Evolutionary conservation across 2,113 vertebrate species (phyloP), one percentile per base, ranked within the genome.

Genomic region (Naja naja): DNA sequence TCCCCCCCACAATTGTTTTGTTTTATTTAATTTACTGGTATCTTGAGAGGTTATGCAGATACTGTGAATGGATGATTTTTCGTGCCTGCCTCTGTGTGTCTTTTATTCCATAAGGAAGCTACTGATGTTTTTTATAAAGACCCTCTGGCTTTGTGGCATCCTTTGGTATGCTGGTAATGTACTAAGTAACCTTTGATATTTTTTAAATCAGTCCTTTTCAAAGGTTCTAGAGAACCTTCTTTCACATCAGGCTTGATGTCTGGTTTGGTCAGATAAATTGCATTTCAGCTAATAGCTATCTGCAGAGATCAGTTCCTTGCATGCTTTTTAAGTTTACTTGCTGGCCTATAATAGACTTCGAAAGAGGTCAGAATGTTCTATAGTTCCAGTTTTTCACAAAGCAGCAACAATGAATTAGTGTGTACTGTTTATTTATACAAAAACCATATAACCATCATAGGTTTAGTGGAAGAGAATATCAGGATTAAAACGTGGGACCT

Each of bases 1-100:
- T 10, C 2, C 8, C 56, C 55, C 56, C 23, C 25, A 25, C 25
- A 27, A 10, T 27, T 27, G 25, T 60, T 60, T 27, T 60, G 23
- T 10, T 69, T 0, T 20, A 4, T 43, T 85, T 86, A 49, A 18
- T 58, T 95, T 93, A 9, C 1, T 49, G 47, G 8, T 49, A 54
- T 88, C 55, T 39, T 55, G 6, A 2, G 30, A 85, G 89, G 69
- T 92, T 81, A 93, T 94, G 91, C 45, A 89, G 43, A 22, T 30
- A 91, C 12, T 27, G 23, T 49, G 91, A 56, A 39, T 86, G 45
- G 47, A 5, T 18, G 39, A 90, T 30, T 49, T n/a, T 81, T 39
- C 39, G 43, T n/a, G 12, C 53, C 47, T 23, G 34, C 27, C 39
- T 64, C 20, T 56, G 14, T 49, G 27, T 54, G 9, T 54, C 34